Percentiles rank a stretch among this genome's conserved stretches.
Conservation (phyloP, 2,888 invertebrate species). For the Eupithecia inturbata region DNA sequence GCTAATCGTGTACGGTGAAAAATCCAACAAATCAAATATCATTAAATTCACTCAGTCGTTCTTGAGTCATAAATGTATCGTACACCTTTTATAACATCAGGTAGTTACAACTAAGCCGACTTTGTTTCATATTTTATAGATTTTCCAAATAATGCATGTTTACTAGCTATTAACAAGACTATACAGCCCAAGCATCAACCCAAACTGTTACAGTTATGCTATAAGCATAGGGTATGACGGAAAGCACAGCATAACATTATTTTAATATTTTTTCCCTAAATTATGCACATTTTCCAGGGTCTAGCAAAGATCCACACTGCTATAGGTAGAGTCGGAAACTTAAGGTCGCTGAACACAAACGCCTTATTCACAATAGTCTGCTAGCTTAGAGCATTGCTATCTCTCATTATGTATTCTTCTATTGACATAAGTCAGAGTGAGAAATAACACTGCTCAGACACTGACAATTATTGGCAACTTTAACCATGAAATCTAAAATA, state of each 20-base stretch:
- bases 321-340: neutral
- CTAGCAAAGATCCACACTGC: neutral
- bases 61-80: neutral
- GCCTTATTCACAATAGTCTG: too few species aligned
- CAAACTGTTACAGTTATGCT: neutral
- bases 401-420: too few species aligned
- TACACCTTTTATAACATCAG: too few species aligned
- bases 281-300: neutral
- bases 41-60: neutral
- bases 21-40: neutral
- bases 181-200: neutral
- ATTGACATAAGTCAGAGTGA: too few species aligned
- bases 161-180: too few species aligned
- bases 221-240: neutral
- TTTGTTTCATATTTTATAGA: too few species aligned
- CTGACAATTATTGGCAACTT: too few species aligned
- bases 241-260: neutral
- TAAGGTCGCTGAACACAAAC: neutral
- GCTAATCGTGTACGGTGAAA: neutral
- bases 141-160: too few species aligned
- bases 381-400: too few species aligned
- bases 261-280: neutral
- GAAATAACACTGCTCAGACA: too few species aligned
- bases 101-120: too few species aligned
- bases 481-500: too few species aligned